Conservation (phyloP, 1,140 invertebrate species). For the Drosophila nikananu region DNA sequence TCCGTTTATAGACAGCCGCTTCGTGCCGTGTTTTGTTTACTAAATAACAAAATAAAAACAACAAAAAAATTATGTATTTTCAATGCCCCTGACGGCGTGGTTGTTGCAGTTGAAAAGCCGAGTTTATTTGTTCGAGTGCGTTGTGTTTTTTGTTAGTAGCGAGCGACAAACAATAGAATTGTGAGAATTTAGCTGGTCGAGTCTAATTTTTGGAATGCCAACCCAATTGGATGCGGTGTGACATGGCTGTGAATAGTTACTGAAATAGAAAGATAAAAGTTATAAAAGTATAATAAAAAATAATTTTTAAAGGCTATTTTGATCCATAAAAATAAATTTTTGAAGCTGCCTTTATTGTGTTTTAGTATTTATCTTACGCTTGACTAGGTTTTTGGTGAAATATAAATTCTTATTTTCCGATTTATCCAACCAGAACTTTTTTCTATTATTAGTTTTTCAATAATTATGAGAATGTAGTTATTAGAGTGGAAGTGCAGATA, state of each 20-base stretch:
- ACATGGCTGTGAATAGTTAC: conserved; percentile 20
- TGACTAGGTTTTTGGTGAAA: no score
- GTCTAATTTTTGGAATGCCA: conserved; percentile 29
- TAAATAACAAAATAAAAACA: conserved; percentile 49
- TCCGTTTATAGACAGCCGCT: conserved; percentile 7
- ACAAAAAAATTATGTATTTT: conserved; percentile 11
- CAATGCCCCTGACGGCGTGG: neutral
- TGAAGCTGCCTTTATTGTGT: neutral
- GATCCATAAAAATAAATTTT: neutral
- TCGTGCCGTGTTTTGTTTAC: conserved; percentile 52
- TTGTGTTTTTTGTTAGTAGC: conserved; percentile 34
- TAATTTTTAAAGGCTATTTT: neutral
- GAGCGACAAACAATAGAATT: conserved; percentile 54
- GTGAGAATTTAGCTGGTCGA: conserved; percentile 31
- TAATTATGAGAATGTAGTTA: neutral
- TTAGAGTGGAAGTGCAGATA: conserved; percentile 24
- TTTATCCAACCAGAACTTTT: conserved; percentile 21
- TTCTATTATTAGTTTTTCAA: neutral
- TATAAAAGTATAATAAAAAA: neutral
- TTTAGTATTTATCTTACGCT: no score
- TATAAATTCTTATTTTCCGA: neutral
- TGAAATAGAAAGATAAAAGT: neutral
- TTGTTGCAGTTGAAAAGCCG: conserved; percentile 44
- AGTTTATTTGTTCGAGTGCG: conserved; percentile 43
- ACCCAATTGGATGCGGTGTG: conserved; percentile 18